Evolutionary conservation across 30 jellyfish, hydroid and myxozoan species (phyloP), one percentile per base, ranked within the genome.

Genomic region (Pelagia noctiluca): DNA sequence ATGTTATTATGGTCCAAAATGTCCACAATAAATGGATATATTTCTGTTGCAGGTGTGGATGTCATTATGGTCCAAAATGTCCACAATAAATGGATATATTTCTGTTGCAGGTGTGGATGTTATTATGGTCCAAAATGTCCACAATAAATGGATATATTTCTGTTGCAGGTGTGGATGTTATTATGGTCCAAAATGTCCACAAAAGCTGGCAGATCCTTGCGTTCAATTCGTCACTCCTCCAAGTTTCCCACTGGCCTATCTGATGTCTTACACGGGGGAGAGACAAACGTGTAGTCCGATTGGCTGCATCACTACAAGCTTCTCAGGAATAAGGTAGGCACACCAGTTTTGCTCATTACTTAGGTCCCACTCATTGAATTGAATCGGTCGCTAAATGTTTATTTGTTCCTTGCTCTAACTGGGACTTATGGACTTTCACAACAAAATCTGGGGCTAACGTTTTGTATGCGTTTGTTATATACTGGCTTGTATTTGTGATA

Each of bases 171-270:
- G n/a, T n/a, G n/a, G n/a, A n/a, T n/a, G n/a, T n/a, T n/a, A n/a
- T n/a, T 66, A 69, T 71, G 94, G 94, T 30, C 86, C 87, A 1
- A 87, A 80, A 16, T 83, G 94, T 60, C 94, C 87, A 21, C 42
- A 37, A 42, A 68, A 63, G 23, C 1, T 86, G 71, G 29, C 53
- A 22, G 70, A 65, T 71, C 96, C 96, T 10, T 86, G 96, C 65
- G 74, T 50, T 38, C 60, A 63, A 2, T 86, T 31, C 86, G 35
- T 42, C 35, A 67, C 68, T 16, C 96, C 96, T 0, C 66, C 84
- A 26, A 60, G 30, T 49, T 86, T 86, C 22, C 96, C 96, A 19
- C 71, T 76, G 25, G 75, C 96, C 53, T 86, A 71, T 42, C 24
- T 76, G 35, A 37, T 86, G 86, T 73, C 96, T 63, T 86, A 54